Base-by-base conservation (phyloP, 2,888 invertebrate species). In the Drosophila pegasa region DNA sequence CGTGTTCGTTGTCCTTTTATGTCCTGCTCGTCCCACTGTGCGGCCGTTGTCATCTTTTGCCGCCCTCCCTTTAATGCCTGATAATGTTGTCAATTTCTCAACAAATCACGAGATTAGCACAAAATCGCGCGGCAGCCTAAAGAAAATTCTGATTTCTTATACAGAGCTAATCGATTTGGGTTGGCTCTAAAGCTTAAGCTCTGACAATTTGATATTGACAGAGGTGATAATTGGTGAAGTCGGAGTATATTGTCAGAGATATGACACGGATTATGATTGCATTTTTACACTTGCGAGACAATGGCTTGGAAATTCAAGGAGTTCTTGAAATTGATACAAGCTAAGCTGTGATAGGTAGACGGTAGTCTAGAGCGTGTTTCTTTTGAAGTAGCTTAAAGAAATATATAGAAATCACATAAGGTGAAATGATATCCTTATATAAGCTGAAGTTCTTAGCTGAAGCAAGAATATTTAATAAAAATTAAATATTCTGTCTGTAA, bases 1-100 rank as follows among this genome's bases (percentile, higher is more conserved):
- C 40, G 41, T 62, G 45, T 43, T 27, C 33, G 35, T 62, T 47
- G 40, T 67, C 50, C 64, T 62, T 63, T 38, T 38, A 16, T 33
- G 18, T 50, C 52, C 25, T 54, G 31, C 37, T 22, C 12, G 40
- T 75, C 71, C 76, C 71, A 75, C 76, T 75, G 66, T 85, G 85
- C 80, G 85, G 82, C 82, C 25, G 75, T 69, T 86, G 58, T 84
- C 77, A 81, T 79, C 87, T 86, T 73, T 76, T 74, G 84, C 58
- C 78, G 57, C 47, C 59, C 63, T 63, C 45, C 59, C 48, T 60
- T 51, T 77, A 75, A 71, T 64, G 67, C 59, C 56, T 48, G 71
- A 82, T 86, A 80, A 87, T 85, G 73, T 85, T 85, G 85, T 82
- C 87, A 87, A 71, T 75, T 62, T 60, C 64, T 45, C 52, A 58